Percentiles rank a stretch among this genome's conserved stretches.
These are phyloP conservation scores for Emydocephalus ijimae DNA, from an alignment of 2,113 vertebrate genomes.

Conservation along the genomic window DNA sequence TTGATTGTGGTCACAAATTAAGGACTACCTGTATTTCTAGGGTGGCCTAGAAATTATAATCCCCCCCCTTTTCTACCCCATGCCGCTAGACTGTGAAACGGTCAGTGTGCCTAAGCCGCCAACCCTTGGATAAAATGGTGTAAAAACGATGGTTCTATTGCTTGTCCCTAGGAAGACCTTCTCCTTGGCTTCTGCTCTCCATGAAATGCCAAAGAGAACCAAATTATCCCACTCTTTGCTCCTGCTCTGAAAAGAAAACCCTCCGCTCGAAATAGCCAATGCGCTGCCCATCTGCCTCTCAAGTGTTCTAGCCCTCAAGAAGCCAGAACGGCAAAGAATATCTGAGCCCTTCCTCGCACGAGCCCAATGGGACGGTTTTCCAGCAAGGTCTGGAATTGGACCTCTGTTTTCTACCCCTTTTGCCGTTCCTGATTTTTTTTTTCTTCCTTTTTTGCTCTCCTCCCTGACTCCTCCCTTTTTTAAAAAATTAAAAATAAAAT, in stretches of 20 bases:
- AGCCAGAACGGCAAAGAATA: neutral
- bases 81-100: neutral
- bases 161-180: conserved; percentile 32
- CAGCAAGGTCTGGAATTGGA: neutral
- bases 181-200: neutral
- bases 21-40: neutral
- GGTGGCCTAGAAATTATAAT: neutral
- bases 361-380: conserved; percentile 25
- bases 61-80: neutral
- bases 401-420: rapidly evolving
- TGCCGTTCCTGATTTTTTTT: neutral
- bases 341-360: rapidly evolving
- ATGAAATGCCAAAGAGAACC: neutral
- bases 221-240: neutral
- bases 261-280: neutral
- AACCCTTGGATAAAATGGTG: neutral
- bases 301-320: neutral
- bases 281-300: neutral
- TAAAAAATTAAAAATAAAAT: neutral
- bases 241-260: neutral
- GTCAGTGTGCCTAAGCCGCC: neutral
- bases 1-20: no score
- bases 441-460: no score
- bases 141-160: neutral
- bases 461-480: rapidly evolving